These are phyloP conservation scores for Physocephala rufipes DNA, from an alignment of 2,888 invertebrate genomes.

Conservation along the genomic window DNA sequence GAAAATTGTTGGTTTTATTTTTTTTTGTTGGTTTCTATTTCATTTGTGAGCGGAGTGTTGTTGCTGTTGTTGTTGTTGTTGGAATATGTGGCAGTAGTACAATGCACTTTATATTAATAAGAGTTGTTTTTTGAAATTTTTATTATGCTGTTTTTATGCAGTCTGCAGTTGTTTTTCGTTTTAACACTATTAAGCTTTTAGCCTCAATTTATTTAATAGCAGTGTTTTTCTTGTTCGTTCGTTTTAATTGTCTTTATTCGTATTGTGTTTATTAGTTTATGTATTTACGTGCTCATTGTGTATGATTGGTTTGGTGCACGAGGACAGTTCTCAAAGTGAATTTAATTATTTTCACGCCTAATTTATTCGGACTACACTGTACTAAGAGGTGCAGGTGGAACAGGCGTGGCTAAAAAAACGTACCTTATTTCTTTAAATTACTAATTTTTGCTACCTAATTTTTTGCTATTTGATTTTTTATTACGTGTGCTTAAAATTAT, in stretches of 20 bases:
- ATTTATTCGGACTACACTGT: conserved; percentile 28
- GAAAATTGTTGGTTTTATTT: too few species aligned
- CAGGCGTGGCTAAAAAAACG: conserved; percentile 20
- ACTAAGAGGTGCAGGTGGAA: not conserved
- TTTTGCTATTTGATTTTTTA: not conserved
- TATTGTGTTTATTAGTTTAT: not conserved
- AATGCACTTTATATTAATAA: too few species aligned
- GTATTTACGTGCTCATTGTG: not conserved
- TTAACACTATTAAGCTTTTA: conserved; percentile 33
- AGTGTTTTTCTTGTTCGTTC: not conserved
- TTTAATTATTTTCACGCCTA: conserved; percentile 24
- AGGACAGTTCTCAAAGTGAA: conserved; percentile 3
- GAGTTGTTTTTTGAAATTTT: not conserved
- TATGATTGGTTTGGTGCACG: conserved; percentile 9
- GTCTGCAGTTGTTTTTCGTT: conserved; percentile 1
- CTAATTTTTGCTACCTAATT: not conserved
- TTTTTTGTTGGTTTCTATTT: not conserved
- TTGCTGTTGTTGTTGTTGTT: conserved; percentile 1
- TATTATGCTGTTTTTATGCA: too few species aligned
- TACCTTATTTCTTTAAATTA: not conserved
- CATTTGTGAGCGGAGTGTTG: not conserved
- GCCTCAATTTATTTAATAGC: conserved; percentile 8
- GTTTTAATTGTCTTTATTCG: conserved; percentile 8
- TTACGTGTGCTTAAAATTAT: not conserved
- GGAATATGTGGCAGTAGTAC: too few species aligned